Base-by-base conservation (phyloP, 2,888 invertebrate genomes). In the Bugula neritina region DNA sequence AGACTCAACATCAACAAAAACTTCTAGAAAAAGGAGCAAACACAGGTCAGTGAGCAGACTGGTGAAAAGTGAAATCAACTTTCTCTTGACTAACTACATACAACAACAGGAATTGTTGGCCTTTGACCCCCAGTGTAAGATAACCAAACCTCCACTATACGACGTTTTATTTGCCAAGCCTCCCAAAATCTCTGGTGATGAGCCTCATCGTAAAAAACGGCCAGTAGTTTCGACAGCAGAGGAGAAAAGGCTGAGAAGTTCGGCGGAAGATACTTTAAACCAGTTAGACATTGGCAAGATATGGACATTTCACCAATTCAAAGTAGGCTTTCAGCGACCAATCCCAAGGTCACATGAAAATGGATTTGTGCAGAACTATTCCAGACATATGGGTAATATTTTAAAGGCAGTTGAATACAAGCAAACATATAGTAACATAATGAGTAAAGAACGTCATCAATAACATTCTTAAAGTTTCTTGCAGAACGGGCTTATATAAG, bases 311-410 rank as follows among this genome's bases (percentile, higher is more conserved):
- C 63, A 63, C 31, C 29, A 31, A 29, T 34, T 31, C n/a, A 63
- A 27, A 31, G 63, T 63, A 13, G 29, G 17, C 10, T 10, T 34
- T 2, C 63, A 63, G 34, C 13, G 25, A 63, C 27, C 29, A 13
- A 13, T 25, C 5, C 21, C 21, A 5, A 55, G 21, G 55, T 17
- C 55, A 3, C 23, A 17, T 5, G 5, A 2, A 29, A 63, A 63
- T 63, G 31, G 34, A 17, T 63, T 17, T 63, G 31, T 63, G 31
- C 34, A 63, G 10, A 63, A 63, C 31, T 63, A 63, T 63, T 63
- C 63, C 2, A 29, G 63, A 17, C 63, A 31, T 31, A 5, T 63
- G n/a, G 63, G 63, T 10, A 63, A 63, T 31, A 63, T 63, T 3
- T 10, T 63, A 34, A 21, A 34, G 31, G 27, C 31, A 13, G 31